phyloP scores from a whole-genome alignment of 2,888 invertebrate genomes.

The Caenorhabditis virilis region DNA sequence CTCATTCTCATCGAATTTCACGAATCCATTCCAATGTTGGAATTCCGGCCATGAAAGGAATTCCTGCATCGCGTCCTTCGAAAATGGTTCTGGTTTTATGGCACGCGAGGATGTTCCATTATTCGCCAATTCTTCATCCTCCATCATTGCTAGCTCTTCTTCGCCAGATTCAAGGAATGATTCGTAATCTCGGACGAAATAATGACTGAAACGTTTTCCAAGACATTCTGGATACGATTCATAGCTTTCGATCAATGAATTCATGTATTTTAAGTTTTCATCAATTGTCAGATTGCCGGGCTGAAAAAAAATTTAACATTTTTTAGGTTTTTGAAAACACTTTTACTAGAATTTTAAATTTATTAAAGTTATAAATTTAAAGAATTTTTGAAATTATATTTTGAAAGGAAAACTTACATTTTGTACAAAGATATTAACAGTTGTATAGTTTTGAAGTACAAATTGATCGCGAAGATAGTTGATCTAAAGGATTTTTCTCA shows the following conservation, averaged over 20 bases:
- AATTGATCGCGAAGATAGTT: slow-evolving; percentile 59
- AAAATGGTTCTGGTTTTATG: slow-evolving; percentile 25
- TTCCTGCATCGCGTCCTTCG: slow-evolving; percentile 45
- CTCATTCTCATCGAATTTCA: slow-evolving; percentile 51
- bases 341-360: too few species aligned
- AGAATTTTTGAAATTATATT: background rate
- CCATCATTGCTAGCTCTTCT: slow-evolving; percentile 29
- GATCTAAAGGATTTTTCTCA: too few species aligned
- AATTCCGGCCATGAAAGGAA: slow-evolving; percentile 66
- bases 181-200: slow-evolving; percentile 51
- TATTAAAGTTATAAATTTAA: too few species aligned
- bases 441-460: slow-evolving; percentile 61
- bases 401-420: slow-evolving; percentile 37
- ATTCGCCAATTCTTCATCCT: slow-evolving; percentile 13
- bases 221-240: slow-evolving; percentile 58
- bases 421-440: slow-evolving; percentile 60
- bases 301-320: too few species aligned
- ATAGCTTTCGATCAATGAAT: slow-evolving; percentile 52
- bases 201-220: slow-evolving; percentile 60
- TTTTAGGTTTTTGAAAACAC: too few species aligned
- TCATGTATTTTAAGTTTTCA: slow-evolving; percentile 31
- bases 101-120: slow-evolving; percentile 10
- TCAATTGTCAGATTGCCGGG: slow-evolving; percentile 56
- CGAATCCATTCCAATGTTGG: slow-evolving; percentile 62
- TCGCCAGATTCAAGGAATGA: slow-evolving; percentile 20